A percentile compares a stretch with the other conserved stretches of the same genome.
phyloP scores from a whole-genome alignment of 2,797 vertebrate species.

The Poeciliopsis presidionis region DNA sequence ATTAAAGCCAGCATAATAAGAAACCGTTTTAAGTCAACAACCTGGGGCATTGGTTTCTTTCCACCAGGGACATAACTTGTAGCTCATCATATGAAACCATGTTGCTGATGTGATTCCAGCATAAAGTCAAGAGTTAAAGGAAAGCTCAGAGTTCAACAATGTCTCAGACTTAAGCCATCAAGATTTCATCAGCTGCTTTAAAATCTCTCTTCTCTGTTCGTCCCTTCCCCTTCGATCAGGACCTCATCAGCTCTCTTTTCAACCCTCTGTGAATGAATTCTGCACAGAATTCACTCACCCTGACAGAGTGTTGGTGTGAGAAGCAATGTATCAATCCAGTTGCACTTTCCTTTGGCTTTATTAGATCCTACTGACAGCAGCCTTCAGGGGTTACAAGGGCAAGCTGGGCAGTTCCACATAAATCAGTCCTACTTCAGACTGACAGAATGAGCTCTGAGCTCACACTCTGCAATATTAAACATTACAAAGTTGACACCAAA shows the following conservation, averaged over 20 bases:
- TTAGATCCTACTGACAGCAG: constrained; percentile 39
- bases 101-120: constrained; percentile 11
- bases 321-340: constrained; percentile 49
- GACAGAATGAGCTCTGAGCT: constrained; percentile 1
- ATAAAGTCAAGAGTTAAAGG: constrained; percentile 29
- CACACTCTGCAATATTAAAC: background rate
- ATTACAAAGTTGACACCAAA: background rate
- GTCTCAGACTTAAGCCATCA: background rate
- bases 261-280: constrained; percentile 14
- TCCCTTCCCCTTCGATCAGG: constrained; percentile 36
- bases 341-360: constrained; percentile 38
- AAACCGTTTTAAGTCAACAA: background rate
- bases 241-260: constrained; percentile 62
- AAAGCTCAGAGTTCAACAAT: constrained; percentile 28
- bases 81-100: background rate
- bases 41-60: background rate
- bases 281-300: constrained; percentile 67
- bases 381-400: constrained; percentile 62
- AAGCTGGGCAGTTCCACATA: constrained; percentile 50
- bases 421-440: constrained; percentile 41
- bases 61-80: background rate
- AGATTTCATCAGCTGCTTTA: constrained; percentile 32
- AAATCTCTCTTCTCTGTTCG: constrained; percentile 25
- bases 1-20: background rate
- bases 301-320: constrained; percentile 33